A percentile compares a stretch with the other conserved stretches of the same genome.
These are phyloP conservation scores for Ramphastos sulfuratus DNA, from an alignment of 2,113 vertebrate genomes.

Conservation along the genomic window DNA sequence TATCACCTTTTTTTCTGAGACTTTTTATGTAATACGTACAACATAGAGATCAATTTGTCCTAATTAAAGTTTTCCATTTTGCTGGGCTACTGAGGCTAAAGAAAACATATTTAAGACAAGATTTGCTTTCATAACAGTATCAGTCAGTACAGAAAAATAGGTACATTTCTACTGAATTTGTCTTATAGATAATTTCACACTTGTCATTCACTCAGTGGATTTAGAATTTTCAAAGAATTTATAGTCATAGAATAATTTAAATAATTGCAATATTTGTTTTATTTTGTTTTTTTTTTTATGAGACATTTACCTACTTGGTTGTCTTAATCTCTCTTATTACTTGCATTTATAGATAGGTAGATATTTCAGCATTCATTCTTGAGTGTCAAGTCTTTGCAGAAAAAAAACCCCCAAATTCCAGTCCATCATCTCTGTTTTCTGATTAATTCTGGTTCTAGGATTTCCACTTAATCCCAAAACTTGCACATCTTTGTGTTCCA, in stretches of 20 bases:
- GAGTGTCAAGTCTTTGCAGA: neutral
- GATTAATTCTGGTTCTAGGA: neutral
- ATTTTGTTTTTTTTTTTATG: neutral
- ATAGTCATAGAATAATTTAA: neutral
- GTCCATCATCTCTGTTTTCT: neutral
- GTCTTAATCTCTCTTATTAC: neutral
- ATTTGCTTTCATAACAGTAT: neutral
- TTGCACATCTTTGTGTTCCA: neutral
- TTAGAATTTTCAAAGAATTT: neutral
- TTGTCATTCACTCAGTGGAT: neutral
- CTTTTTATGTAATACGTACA: neutral
- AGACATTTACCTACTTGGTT: neutral
- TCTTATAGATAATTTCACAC: neutral
- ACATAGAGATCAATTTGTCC: neutral
- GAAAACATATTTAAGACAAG: neutral
- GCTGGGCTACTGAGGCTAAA: neutral
- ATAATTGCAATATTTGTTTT: neutral
- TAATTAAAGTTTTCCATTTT: neutral
- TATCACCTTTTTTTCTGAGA: neutral
- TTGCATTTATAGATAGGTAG: neutral
- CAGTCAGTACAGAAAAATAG: neutral
- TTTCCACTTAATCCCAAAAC: neutral
- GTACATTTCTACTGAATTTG: neutral
- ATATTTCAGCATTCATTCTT: neutral
- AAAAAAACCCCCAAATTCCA: neutral